Evolutionary conservation across 2,113 vertebrate genomes (phyloP), one percentile per base, ranked within the genome.

Genomic region (Podocnemis expansa): DNA sequence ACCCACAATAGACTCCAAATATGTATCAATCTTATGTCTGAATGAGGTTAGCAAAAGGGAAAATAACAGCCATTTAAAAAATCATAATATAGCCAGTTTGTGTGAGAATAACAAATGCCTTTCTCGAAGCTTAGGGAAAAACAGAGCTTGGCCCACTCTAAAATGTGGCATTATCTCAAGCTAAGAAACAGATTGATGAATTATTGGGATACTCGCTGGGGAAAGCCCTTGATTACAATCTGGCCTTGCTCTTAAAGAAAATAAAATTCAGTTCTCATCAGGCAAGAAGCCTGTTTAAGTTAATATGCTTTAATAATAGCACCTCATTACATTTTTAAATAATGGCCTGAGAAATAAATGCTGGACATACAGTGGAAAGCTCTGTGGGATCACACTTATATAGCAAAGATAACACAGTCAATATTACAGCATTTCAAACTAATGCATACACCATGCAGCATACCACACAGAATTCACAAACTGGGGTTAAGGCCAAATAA

Each of bases 261-360:
- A 96, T 96, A 96, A 95, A 97, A 94, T 49, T 94, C 90, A 92
- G 89, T 97, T 96, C 96, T 97, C 97, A 96, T 96, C 95, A 94
- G 86, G 95, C 93, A 97, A 93, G 86, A 93, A 95, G 84, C n/a
- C 85, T 95, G 88, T 93, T 93, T 96, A 97, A 97, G 90, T 96
- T 96, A 97, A 97, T 96, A 94, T 88, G 94, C 91, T 97, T 97
- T 97, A 97, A 96, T 97, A 97, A 96, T 94, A 97, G 76, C 97
- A 97, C 96, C 89, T 97, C 97, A 96, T 97, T 97, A 97, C 81
- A 82, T 93, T 96, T 95, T 91, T 86, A 87, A 93, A 95, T 93
- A 95, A 93, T 91, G 94, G 95, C 93, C 91, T 95, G 96, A 94
- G 97, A 97, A 97, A 96, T 93, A 84, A 93, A 95, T 85, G 56